phyloP scores from a whole-genome alignment of 2,888 invertebrate species.

The Digitonthophagus gazella region DNA sequence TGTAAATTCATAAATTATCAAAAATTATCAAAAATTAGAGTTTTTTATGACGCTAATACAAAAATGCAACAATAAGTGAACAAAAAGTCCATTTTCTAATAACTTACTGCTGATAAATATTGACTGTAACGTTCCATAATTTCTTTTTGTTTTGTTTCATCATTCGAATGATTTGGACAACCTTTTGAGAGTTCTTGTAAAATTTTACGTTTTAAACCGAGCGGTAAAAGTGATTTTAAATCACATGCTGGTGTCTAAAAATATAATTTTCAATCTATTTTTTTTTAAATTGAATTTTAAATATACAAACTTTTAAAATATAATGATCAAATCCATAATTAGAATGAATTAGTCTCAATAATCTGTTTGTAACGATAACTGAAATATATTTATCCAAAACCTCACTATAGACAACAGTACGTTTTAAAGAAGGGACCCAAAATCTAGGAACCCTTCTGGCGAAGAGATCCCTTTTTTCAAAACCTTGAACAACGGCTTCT shows the following conservation, averaged over 20 bases:
- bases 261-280: constrained; percentile 17
- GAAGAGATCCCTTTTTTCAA: constrained; percentile 61
- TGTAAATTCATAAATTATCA: too few species aligned
- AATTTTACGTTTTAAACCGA: constrained; percentile 83
- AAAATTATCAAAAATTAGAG: too few species aligned
- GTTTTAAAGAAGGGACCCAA: constrained; percentile 82
- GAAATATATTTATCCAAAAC: constrained; percentile 82
- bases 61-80: too few species aligned
- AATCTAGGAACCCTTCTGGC: constrained; percentile 74
- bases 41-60: too few species aligned
- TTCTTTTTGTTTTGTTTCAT: constrained; percentile 66
- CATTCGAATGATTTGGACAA: constrained; percentile 65
- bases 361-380: constrained; percentile 79
- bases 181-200: constrained; percentile 68
- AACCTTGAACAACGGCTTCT: constrained; percentile 89
- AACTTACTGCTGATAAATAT: constrained; percentile 76
- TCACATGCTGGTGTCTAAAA: constrained; percentile 87
- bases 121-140: constrained; percentile 76
- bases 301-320: constrained; percentile 67
- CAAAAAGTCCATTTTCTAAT: too few species aligned
- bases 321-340: constrained; percentile 94
- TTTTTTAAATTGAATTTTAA: neutral
- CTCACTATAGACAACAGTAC: constrained; percentile 85
- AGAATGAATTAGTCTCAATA: constrained; percentile 81
- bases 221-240: constrained; percentile 78